Conservation (phyloP, 2,113 vertebrate genomes). For the Eupsittula cactorum region DNA sequence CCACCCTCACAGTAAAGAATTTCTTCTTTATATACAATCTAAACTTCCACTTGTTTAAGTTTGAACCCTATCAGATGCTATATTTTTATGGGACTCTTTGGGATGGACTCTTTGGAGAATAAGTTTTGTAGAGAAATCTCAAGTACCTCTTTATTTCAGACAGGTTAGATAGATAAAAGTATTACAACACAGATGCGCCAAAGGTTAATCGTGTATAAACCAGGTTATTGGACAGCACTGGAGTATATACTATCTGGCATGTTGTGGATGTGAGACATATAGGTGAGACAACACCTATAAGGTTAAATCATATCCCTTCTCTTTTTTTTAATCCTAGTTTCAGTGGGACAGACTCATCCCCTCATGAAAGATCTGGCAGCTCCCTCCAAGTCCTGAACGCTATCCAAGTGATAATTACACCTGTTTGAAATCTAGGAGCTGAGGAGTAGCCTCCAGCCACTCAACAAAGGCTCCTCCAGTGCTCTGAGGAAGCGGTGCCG, state of each 20-base stretch:
- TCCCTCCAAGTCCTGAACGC: slow-evolving; percentile 52
- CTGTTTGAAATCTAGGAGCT: slow-evolving; percentile 51
- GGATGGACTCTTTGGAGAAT: neutral
- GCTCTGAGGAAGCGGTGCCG: neutral
- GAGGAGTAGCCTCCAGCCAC: slow-evolving; percentile 58
- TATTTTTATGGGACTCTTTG: neutral
- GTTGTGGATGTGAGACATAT: neutral
- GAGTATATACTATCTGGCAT: neutral
- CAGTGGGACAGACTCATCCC: neutral
- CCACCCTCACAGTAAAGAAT: too few species aligned
- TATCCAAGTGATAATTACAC: slow-evolving; percentile 69
- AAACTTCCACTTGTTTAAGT: too few species aligned
- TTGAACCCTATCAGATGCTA: neutral
- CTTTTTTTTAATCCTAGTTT: neutral
- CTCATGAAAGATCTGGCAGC: slow-evolving; percentile 62
- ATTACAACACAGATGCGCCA: neutral
- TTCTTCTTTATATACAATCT: too few species aligned
- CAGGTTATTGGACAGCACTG: neutral
- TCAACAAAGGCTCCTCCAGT: slow-evolving; percentile 40
- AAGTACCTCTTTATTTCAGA: neutral
- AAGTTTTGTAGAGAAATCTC: neutral
- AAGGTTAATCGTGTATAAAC: neutral
- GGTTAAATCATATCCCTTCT: neutral
- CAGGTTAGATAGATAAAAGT: neutral
- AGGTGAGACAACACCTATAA: neutral